Evolutionary conservation across 1,140 invertebrate genomes (phyloP), one percentile per base, ranked within the genome.

Genomic region (Coelopa frigida): DNA sequence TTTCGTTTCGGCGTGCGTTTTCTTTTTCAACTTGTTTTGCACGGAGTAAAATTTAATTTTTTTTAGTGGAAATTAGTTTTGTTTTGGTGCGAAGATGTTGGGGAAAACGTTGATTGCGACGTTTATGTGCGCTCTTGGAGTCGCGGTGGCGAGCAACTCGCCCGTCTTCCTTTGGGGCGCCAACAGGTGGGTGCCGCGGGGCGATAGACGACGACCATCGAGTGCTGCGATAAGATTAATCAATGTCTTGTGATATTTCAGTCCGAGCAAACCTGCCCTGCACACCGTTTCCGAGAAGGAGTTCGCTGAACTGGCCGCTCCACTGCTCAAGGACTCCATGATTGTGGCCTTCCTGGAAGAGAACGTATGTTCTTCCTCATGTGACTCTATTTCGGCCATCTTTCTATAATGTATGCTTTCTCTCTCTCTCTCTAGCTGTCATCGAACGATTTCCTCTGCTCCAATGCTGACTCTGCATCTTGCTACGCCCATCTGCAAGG

Each of bases 321-420:
- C 44, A 2, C 41, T 61, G 45, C 37, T 58, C 24, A 29, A 56
- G 52, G 54, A 64, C 57, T 54, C 61, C 55, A 63, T 61, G 59
- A 53, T 67, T 37, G 57, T 63, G 56, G 60, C 56, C 49, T 61
- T 67, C 51, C 52, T 59, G 48, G 63, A 67, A 54, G 55, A 63
- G 55, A 54, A 51, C 46, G 63, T 67, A 67, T 63, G 63, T 57
- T 29, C 3, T 27, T 21, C 3, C 26, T 21, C 3, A 37, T 4
- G 17, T 32, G 31, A 29, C 2, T 37, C 23, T 37, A 26, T 11
- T 4, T 5, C 14, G 17, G 22, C 23, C n/a, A 24, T 35, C 22
- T 17, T 23, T 20, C 14, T 29, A 33, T 8, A 5, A 32, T 32
- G n/a, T n/a, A n/a, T n/a, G n/a, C n/a, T n/a, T n/a, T 33, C n/a